These are phyloP conservation scores for Burhinus oedicnemus DNA, from an alignment of 2,113 vertebrate genomes.

Conservation along the genomic window DNA sequence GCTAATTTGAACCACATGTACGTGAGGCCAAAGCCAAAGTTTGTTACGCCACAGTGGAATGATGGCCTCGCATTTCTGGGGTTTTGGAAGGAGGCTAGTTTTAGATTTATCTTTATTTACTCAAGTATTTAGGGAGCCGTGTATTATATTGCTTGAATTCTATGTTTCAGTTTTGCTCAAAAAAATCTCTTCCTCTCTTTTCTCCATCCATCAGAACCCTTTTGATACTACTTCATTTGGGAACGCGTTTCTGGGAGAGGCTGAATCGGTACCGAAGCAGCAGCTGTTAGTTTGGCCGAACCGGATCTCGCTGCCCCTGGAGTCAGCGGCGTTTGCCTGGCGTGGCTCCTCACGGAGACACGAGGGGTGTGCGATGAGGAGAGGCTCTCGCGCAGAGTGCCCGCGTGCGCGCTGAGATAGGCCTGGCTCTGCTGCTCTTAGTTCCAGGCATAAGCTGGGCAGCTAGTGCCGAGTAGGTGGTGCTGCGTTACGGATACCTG, in stretches of 20 bases:
- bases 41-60: background rate
- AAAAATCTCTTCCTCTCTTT: background rate
- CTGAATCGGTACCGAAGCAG: background rate
- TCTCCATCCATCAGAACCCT: background rate
- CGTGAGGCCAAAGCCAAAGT: background rate
- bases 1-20: constrained; percentile 78
- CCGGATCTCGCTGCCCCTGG: accelerated
- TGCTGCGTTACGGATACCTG: accelerated
- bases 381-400: accelerated
- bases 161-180: background rate
- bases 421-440: background rate
- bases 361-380: accelerated
- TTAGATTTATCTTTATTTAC: constrained; percentile 40
- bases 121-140: background rate
- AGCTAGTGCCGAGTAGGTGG: too few relatives aligned
- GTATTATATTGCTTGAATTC: background rate
- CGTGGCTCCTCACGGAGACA: accelerated
- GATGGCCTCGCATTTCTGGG: constrained; percentile 3
- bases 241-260: background rate
- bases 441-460: background rate
- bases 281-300: background rate
- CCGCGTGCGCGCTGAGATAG: accelerated
- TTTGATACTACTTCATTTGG: background rate
- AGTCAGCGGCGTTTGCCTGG: background rate
- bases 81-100: background rate